Evolutionary conservation across 2,113 vertebrate genomes (phyloP).

Genomic region (Stigmatopora nigra): DNA sequence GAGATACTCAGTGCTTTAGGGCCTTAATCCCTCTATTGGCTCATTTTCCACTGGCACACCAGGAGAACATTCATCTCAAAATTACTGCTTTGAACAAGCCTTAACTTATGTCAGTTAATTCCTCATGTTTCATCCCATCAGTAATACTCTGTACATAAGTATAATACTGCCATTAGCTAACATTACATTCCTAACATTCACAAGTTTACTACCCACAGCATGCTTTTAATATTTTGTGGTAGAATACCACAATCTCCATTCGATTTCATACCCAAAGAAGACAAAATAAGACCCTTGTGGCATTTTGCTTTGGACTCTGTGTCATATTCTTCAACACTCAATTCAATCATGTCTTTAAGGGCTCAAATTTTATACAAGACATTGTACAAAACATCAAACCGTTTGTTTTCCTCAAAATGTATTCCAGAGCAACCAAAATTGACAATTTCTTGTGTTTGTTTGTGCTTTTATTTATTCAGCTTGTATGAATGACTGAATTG

Average conservation of each 20-base stretch:
- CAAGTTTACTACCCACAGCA: background rate
- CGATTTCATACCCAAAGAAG: background rate
- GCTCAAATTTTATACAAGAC: too few species aligned
- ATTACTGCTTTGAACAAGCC: constrained; percentile 17
- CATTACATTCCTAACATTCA: background rate
- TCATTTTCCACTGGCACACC: background rate
- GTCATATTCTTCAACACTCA: background rate
- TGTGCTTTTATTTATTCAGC: too few species aligned
- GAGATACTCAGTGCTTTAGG: background rate
- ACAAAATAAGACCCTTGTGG: background rate
- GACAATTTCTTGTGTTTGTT: too few species aligned
- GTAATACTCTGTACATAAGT: background rate
- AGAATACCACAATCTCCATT: background rate
- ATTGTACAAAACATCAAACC: too few species aligned
- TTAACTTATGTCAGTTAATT: background rate
- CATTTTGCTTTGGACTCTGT: background rate
- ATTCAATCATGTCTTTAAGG: background rate
- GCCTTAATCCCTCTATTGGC: constrained; percentile 1
- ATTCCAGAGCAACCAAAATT: too few species aligned
- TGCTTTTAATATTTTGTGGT: background rate
- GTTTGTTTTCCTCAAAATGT: too few species aligned
- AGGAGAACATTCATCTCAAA: constrained; percentile 5
- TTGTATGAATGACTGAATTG: too few species aligned
- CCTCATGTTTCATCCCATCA: background rate
- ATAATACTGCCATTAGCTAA: background rate